Evolutionary conservation across 2,797 vertebrate genomes (phyloP), one percentile per base, ranked within the genome.

Genomic region (Arctocebus calabarensis): DNA sequence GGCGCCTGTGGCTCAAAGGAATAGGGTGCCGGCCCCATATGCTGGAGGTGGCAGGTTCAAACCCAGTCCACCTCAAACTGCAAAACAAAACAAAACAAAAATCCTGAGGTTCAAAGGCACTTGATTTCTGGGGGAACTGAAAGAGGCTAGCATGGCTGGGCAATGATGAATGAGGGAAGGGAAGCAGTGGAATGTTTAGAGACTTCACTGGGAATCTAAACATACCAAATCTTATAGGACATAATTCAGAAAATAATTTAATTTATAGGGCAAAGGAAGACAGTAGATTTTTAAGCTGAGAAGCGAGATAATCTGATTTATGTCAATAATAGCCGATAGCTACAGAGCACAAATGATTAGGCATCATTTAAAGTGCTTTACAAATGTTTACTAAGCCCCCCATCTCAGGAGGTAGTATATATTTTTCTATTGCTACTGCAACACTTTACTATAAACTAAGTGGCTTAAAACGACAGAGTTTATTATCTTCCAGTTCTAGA

Each of bases 241-340:
- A 37, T n/a, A 61, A 73, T 20, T 84, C 29, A 87, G 75, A 77
- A 87, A 82, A 86, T 82, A 66, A 84, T 57, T 91, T 74, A 45
- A 82, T 62, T 90, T 34, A 45, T 12, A 84, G 81, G 14, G 11
- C 45, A 82, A 37, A 48, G 13, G 23, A 90, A 94, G 55, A 61
- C 11, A 79, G 43, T 27, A 88, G 16, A 40, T 43, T 84, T 95
- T 93, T 68, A 83, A 89, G 40, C 32, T 71, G 12, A 79, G 37
- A 89, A 77, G 5, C 68, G n/a, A 82, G 73, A 87, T 85, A 83
- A 78, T 70, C 27, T 66, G 43, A 83, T 91, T 84, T 84, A 84
- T 87, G 43, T 43, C 88, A 59, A 40, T 45, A 64, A 52, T 22
- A 92, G 23, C 20, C 55, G 52, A 82, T 55, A 52, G 61, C 10